These are phyloP conservation scores for Phallusia fumigata DNA, from an alignment of 23 tunicate species.

Conservation along the genomic window DNA sequence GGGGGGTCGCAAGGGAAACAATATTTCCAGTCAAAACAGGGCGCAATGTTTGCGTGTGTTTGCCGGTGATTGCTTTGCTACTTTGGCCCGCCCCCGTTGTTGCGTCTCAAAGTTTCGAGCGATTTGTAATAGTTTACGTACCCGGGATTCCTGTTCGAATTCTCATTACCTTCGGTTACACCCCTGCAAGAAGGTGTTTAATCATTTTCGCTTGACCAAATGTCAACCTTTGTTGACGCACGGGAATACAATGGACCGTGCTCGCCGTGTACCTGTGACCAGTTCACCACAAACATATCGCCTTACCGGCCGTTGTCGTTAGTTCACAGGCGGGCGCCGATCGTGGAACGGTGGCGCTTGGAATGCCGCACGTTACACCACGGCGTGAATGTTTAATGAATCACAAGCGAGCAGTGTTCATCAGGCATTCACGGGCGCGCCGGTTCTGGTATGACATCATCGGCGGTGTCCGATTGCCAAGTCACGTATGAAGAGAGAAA, in stretches of 20 bases:
- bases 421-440: background rate
- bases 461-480: background rate
- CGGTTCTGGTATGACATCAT: background rate
- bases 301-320: background rate
- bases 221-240: background rate
- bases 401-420: background rate
- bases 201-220: background rate
- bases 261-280: no score
- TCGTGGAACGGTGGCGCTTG: background rate
- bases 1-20: constrained; percentile 8
- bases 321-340: background rate
- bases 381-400: background rate
- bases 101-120: no score
- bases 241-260: no score
- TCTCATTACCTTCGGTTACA: no score
- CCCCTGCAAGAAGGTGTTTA: no score
- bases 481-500: background rate
- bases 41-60: background rate
- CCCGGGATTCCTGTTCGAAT: no score
- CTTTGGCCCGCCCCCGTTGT: no score
- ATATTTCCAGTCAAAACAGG: background rate
- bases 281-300: background rate
- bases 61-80: no score
- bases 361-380: background rate
- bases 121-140: no score